Evolutionary conservation across 2,113 vertebrate genomes (phyloP).

Genomic region (Oreotrochilus melanogaster): DNA sequence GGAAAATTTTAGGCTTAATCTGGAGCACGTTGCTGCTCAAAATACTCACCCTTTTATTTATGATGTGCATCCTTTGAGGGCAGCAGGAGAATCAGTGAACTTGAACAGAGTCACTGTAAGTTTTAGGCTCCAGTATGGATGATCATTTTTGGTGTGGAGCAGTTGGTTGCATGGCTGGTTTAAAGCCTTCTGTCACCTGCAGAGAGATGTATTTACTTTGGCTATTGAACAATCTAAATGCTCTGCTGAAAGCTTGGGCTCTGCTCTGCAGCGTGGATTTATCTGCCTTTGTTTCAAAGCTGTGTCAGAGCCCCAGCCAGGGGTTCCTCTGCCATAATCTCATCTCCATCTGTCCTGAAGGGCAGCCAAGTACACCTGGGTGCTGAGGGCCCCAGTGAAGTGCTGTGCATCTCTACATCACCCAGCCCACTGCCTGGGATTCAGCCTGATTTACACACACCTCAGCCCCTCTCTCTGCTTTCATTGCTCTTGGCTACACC

Average conservation of each 20-base stretch:
- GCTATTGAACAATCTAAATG: constrained; percentile 27
- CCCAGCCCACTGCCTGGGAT: accelerated
- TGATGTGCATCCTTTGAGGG: background rate
- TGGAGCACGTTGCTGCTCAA: background rate
- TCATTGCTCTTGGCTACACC: background rate
- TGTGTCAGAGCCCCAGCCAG: background rate
- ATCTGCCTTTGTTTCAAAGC: constrained; percentile 1
- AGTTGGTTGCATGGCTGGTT: constrained; percentile 21
- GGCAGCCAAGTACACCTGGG: background rate
- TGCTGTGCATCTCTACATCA: background rate
- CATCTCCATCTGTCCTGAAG: background rate
- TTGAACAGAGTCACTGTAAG: background rate
- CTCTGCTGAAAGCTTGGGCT: background rate
- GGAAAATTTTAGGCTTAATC: background rate
- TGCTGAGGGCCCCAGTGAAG: accelerated
- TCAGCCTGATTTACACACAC: background rate
- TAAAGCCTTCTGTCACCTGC: constrained; percentile 54
- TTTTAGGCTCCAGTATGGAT: background rate
- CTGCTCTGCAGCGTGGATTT: background rate
- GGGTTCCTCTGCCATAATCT: background rate
- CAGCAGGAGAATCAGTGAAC: background rate
- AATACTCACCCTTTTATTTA: background rate
- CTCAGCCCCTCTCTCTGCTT: background rate
- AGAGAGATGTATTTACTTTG: constrained; percentile 61
- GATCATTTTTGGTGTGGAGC: background rate